A percentile compares a stretch with the other conserved stretches of the same genome.
These are phyloP conservation scores for Musca domestica DNA, from an alignment of 1,140 invertebrate genomes.

Conservation along the genomic window DNA sequence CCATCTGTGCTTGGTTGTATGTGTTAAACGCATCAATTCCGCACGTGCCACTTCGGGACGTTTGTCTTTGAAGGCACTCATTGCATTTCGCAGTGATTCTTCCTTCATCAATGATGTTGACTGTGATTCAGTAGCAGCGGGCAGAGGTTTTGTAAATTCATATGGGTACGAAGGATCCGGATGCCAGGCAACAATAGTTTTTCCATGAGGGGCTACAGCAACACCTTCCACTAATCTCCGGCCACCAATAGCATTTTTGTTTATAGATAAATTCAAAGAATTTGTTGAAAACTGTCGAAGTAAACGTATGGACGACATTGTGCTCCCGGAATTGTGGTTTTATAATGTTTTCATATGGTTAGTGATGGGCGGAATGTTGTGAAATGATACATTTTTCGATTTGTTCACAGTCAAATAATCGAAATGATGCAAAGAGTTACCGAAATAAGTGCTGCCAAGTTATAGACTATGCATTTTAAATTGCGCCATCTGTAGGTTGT, in stretches of 20 bases:
- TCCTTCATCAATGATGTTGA: conserved; percentile 63
- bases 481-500: no score
- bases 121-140: conserved; percentile 50
- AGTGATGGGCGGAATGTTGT: no score
- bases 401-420: no score
- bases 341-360: no score
- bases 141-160: conserved; percentile 74
- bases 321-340: not conserved
- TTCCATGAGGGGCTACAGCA: conserved; percentile 68
- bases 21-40: conserved; percentile 71
- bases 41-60: conserved; percentile 61
- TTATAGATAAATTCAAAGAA: conserved; percentile 28
- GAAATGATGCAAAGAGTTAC: no score
- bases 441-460: no score
- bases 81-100: conserved; percentile 60
- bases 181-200: conserved; percentile 83
- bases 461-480: no score
- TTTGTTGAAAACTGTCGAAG: conserved; percentile 45
- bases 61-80: conserved; percentile 66
- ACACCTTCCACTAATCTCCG: conserved; percentile 57
- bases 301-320: conserved; percentile 34
- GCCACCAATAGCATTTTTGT: conserved; percentile 41
- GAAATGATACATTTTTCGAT: no score
- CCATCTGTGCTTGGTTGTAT: conserved; percentile 80
- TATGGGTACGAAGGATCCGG: conserved; percentile 80